These are phyloP conservation scores for Drosophila rhopaloa DNA, from an alignment of 1,140 invertebrate species.

Conservation along the genomic window DNA sequence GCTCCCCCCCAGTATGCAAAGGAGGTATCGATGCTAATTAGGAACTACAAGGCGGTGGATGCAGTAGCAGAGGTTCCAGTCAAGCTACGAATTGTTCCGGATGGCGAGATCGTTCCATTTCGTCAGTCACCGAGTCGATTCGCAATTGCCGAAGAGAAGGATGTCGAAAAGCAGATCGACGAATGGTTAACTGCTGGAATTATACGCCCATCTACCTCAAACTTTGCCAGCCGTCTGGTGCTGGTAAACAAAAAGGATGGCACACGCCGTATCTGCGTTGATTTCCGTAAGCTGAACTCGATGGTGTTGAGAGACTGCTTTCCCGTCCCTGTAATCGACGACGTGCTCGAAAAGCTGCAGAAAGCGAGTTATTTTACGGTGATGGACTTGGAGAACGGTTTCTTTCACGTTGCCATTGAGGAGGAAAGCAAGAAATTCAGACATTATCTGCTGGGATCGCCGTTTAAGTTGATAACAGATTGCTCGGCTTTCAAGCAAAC, in stretches of 20 bases:
- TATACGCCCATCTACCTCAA: background rate
- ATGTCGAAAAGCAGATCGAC: background rate
- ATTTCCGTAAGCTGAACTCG: background rate
- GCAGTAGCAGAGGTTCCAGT: background rate
- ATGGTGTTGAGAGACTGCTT: background rate
- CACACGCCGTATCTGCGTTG: background rate
- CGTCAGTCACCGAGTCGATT: background rate
- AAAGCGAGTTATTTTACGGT: background rate
- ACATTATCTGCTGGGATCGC: background rate
- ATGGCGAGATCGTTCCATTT: slow-evolving; percentile 3
- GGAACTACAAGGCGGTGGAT: background rate
- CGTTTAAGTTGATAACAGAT: no score
- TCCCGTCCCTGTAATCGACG: background rate
- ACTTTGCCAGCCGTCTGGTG: background rate
- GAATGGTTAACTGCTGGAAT: background rate
- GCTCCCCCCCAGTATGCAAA: background rate
- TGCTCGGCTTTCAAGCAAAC: no score
- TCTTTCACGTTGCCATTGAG: no score
- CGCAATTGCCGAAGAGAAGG: background rate
- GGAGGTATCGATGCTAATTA: background rate
- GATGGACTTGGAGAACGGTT: no score
- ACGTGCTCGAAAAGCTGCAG: slow-evolving; percentile 1
- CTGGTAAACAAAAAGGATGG: slow-evolving; percentile 1
- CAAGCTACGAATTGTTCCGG: background rate
- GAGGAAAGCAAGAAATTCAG: background rate